Conservation (phyloP, 2,113 vertebrate genomes). For the Gadus chalcogrammus region DNA sequence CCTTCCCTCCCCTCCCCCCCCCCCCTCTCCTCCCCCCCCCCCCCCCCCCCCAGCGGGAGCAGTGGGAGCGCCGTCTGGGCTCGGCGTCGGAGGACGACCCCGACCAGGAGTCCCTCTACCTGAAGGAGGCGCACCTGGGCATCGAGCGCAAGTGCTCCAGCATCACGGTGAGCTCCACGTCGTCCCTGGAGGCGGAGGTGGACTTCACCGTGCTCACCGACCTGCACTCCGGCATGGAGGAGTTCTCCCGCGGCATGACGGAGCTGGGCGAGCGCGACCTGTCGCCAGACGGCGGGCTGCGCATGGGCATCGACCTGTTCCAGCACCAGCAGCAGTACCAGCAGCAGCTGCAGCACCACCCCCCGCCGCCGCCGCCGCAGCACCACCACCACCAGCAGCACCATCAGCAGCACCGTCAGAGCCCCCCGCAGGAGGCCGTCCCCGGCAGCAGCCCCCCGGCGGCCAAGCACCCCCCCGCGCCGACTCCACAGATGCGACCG, state of each 20-base stretch:
- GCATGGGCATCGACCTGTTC: constrained; percentile 60
- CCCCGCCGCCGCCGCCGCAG: constrained; percentile 36
- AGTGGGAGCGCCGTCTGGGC: constrained; percentile 75
- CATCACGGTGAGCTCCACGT: constrained; percentile 95
- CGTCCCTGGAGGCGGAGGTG: constrained; percentile 92
- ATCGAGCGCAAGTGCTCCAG: constrained; percentile 97
- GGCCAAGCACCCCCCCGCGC: constrained; percentile 37
- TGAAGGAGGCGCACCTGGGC: constrained; percentile 94
- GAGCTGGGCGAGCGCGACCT: constrained; percentile 83
- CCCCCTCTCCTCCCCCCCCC: neutral
- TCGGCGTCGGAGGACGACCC: constrained; percentile 87
- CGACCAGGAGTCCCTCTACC: constrained; percentile 85
- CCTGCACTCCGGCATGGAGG: constrained; percentile 91
- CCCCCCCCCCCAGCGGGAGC: constrained; percentile 66
- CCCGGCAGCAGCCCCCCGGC: constrained; percentile 52
- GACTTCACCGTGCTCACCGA: constrained; percentile 95
- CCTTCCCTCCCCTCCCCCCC: neutral
- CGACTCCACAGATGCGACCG: constrained; percentile 49
- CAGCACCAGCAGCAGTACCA: constrained; percentile 18
- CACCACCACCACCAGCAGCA: constrained; percentile 42
- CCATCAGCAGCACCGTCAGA: constrained; percentile 54
- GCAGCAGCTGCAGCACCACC: constrained; percentile 45
- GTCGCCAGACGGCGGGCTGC: constrained; percentile 83
- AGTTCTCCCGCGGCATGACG: constrained; percentile 90
- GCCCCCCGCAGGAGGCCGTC: constrained; percentile 41